A percentile compares a stretch with the other conserved stretches of the same genome.
phyloP scores from a whole-genome alignment of 2,797 vertebrate species.

The Anabacerthia variegaticeps region DNA sequence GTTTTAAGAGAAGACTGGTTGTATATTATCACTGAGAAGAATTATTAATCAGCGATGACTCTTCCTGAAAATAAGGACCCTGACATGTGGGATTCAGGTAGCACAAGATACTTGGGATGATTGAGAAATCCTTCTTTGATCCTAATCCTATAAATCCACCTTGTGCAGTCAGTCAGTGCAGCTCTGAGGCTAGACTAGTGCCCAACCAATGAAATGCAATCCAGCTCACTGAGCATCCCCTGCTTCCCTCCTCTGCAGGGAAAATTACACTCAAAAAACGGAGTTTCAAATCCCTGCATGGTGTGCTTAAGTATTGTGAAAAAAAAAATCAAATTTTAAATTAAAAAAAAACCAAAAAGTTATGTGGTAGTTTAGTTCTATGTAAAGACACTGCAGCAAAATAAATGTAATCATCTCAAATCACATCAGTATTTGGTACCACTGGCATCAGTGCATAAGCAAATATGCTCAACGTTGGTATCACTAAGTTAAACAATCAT shows the following conservation, averaged over 20 bases:
- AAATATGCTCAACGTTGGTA: not conserved
- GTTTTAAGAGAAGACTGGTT: not conserved
- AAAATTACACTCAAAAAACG: not conserved
- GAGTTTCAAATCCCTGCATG: not conserved
- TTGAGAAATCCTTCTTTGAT: not conserved
- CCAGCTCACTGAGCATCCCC: not conserved
- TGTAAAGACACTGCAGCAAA: not conserved
- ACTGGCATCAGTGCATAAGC: not conserved
- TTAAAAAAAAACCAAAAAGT: not conserved
- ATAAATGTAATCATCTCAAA: not conserved
- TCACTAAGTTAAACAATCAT: slow-evolving; percentile 17
- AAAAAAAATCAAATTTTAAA: not conserved
- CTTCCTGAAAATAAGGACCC: not conserved
- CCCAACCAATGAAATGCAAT: not conserved
- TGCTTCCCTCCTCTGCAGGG: not conserved
- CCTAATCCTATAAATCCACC: not conserved
- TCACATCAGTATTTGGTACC: not conserved
- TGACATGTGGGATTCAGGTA: not conserved
- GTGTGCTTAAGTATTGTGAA: not conserved
- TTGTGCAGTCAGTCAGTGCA: not conserved
- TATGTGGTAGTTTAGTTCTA: not conserved
- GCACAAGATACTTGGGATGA: not conserved
- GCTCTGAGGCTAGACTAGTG: not conserved
- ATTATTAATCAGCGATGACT: not conserved
- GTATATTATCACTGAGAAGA: not conserved